Evolutionary conservation across 2,888 invertebrate species (phyloP).

Genomic region (Neocrepidodera transversa): DNA sequence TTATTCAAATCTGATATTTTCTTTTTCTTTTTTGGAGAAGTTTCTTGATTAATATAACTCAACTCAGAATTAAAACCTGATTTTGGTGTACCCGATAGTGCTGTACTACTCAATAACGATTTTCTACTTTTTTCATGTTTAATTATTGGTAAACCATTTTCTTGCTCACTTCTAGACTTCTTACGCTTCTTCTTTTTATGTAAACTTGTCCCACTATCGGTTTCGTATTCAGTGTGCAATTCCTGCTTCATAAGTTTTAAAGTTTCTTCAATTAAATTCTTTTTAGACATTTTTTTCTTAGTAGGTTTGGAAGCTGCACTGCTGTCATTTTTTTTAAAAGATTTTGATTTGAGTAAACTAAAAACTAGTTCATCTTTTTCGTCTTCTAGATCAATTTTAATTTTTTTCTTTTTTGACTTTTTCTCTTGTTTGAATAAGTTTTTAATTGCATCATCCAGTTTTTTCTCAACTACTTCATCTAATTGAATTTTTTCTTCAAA

Average conservation of each 20-base stretch:
- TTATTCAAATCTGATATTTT: neutral
- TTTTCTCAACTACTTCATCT: conserved; percentile 43
- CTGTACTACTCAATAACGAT: conserved; percentile 6
- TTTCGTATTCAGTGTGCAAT: conserved; percentile 20
- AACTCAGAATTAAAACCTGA: neutral
- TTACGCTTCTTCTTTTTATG: conserved; percentile 20
- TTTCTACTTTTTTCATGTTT: neutral
- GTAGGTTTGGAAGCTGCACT: conserved; percentile 5
- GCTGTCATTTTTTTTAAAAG: conserved; percentile 17
- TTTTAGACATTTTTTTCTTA: conserved; percentile 21
- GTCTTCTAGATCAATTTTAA: conserved; percentile 16
- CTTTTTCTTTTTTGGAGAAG: neutral
- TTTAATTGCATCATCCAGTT: conserved; percentile 41
- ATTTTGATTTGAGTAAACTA: conserved; percentile 27
- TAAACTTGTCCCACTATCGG: conserved; percentile 2
- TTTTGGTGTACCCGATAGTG: neutral
- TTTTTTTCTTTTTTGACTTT: conserved; percentile 34
- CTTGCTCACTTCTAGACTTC: neutral
- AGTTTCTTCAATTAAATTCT: conserved; percentile 14
- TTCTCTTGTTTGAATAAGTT: conserved; percentile 28
- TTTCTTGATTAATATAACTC: neutral
- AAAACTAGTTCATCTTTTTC: conserved; percentile 34
- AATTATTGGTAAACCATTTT: neutral
- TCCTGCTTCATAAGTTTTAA: conserved; percentile 18
- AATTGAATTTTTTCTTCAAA: conserved; percentile 48